Percentiles rank a stretch among this genome's conserved stretches.
These are phyloP conservation scores for Indri indri DNA, from an alignment of 2,113 vertebrate species.

Conservation along the genomic window DNA sequence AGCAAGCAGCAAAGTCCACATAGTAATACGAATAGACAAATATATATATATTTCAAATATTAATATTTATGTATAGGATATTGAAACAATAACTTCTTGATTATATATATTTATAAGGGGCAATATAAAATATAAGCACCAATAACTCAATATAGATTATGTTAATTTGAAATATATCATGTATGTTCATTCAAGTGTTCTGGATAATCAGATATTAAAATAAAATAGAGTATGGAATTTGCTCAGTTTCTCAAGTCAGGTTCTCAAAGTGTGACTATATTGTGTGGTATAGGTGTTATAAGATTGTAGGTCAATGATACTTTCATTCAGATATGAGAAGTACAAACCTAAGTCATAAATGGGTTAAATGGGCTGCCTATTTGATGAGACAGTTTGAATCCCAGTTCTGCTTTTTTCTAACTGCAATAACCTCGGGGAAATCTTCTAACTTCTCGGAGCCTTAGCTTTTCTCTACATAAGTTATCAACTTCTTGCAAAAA, in stretches of 20 bases:
- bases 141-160: conserved; percentile 3
- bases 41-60: background rate
- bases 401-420: background rate
- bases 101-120: background rate
- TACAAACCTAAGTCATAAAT: background rate
- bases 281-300: background rate
- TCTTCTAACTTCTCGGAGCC: background rate
- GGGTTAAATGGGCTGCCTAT: background rate
- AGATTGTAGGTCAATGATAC: background rate
- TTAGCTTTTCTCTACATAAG: background rate
- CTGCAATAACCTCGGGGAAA: background rate
- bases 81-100: background rate
- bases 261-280: background rate
- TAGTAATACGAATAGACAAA: background rate
- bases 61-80: background rate
- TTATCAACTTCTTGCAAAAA: background rate
- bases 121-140: background rate
- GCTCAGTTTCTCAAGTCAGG: background rate
- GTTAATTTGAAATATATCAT: background rate
- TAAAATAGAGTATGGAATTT: background rate
- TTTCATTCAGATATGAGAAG: background rate
- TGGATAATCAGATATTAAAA: background rate
- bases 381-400: background rate
- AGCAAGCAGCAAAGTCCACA: background rate
- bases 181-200: background rate